phyloP scores from a whole-genome alignment of 2,113 vertebrate genomes.

The Panurus biarmicus region DNA sequence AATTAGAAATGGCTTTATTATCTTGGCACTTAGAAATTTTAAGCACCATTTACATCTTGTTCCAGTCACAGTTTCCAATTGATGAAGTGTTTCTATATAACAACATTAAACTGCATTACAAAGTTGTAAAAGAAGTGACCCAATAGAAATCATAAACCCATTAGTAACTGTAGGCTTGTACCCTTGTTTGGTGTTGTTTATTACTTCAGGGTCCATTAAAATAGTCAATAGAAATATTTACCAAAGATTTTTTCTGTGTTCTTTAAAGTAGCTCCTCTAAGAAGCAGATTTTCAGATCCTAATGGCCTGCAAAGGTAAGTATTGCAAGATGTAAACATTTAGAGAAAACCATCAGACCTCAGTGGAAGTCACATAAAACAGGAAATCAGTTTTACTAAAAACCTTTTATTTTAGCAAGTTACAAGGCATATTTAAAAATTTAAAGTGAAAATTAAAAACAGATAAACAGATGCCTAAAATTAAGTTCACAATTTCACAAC shows the following conservation, averaged over 20 bases:
- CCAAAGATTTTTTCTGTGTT: conserved; percentile 92
- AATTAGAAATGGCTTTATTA: neutral
- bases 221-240: conserved; percentile 60
- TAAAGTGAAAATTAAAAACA: neutral
- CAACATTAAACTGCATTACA: neutral
- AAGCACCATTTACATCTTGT: neutral
- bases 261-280: conserved; percentile 93
- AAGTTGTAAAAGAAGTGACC: neutral
- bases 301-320: conserved; percentile 76
- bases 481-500: neutral
- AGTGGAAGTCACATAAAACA: neutral
- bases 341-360: neutral
- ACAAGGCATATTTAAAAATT: neutral
- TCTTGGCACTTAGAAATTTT: neutral
- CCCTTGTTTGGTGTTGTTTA: neutral
- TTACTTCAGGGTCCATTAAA: neutral
- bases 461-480: neutral
- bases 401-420: neutral
- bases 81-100: neutral
- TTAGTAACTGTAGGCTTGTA: neutral
- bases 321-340: neutral
- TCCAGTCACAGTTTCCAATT: neutral
- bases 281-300: conserved; percentile 92
- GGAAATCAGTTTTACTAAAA: neutral
- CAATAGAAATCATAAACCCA: neutral